Evolutionary conservation across 2,888 invertebrate species (phyloP), one percentile per base, ranked within the genome.

Genomic region (Saturnia pavonia): DNA sequence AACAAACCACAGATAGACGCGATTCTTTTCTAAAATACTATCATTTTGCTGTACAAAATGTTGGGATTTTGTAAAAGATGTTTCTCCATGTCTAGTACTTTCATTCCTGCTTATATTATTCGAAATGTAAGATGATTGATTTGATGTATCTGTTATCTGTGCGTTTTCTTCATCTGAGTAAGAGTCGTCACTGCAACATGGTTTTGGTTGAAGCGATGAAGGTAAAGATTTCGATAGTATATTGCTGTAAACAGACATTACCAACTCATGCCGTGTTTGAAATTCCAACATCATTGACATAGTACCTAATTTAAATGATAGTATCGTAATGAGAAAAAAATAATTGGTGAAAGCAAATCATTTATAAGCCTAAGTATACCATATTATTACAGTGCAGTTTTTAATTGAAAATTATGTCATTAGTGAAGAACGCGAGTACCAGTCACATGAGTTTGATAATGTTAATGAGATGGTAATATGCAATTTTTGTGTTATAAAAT

Each of bases 141-240:
- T 71, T 57, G 75, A 72, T 40, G 19, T 11, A 70, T 78, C 76
- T 43, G 69, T 72, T 45, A 51, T 63, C 12, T 74, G 74, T 42
- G 66, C 68, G 70, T 75, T 72, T 43, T 67, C 69, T 12, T 71
- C 71, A 74, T 81, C 79, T 70, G 68, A 75, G 68, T 76, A 75
- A 67, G 76, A 76, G 54, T 85, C 82, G 76, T 86, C 83, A 77
- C 92, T 92, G 91, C 71, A 92, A 92, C 80, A 71, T 74, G 81
- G 88, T 86, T 82, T 77, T 77, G 84, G 82, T 75, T 86, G 83
- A 74, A 91, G 84, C 75, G 77, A 82, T 82, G 90, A 83, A 75
- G 91, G 91, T 82, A 88, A 87, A 74, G 91, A 92, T 82, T 89
- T 88, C 72, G 91, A 89, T 78, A 89, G 84, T 67, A 82, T 74